Evolutionary conservation across 2,888 invertebrate species (phyloP).

Genomic region (Eristalis arbustorum): DNA sequence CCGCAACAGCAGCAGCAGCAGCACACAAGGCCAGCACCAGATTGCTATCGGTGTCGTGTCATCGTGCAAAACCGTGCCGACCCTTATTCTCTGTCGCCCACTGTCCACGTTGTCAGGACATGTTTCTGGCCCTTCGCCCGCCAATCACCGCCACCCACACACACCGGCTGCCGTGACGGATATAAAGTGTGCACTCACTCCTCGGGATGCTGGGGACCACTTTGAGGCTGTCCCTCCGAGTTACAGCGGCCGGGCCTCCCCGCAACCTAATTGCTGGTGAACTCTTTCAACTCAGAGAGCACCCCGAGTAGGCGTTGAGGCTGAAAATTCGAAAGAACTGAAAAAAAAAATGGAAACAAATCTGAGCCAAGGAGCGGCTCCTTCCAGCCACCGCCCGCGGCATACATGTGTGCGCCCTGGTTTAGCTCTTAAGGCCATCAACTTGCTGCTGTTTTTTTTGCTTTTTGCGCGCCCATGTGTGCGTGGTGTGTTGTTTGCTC

Average conservation of each 20-base stretch:
- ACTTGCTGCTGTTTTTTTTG: not conserved
- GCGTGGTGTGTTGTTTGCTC: constrained; percentile 39
- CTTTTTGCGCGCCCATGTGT: not conserved
- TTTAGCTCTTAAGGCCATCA: constrained; percentile 63
- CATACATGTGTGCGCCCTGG: constrained; percentile 30
- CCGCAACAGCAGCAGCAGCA: not conserved
- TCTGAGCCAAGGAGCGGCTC: not conserved
- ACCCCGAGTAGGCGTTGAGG: constrained; percentile 23
- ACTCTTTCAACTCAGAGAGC: constrained; percentile 54
- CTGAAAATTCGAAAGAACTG: constrained; percentile 26
- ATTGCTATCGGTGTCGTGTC: not conserved
- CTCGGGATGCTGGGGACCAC: constrained; percentile 17
- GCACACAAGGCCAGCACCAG: not conserved
- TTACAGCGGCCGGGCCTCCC: constrained; percentile 7
- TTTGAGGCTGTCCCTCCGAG: constrained; percentile 36
- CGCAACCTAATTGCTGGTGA: constrained; percentile 65
- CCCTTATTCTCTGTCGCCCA: not conserved
- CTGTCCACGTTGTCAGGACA: constrained; percentile 2
- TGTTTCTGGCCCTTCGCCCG: not conserved
- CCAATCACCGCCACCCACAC: too few species aligned
- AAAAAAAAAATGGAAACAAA: not conserved
- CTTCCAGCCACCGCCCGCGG: not conserved
- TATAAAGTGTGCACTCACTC: not conserved
- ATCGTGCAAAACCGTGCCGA: not conserved
- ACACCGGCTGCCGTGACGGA: not conserved